A percentile compares a stretch with the other conserved stretches of the same genome.
phyloP scores from a whole-genome alignment of 1,140 invertebrate species.

The Cydia fagiglandana region DNA sequence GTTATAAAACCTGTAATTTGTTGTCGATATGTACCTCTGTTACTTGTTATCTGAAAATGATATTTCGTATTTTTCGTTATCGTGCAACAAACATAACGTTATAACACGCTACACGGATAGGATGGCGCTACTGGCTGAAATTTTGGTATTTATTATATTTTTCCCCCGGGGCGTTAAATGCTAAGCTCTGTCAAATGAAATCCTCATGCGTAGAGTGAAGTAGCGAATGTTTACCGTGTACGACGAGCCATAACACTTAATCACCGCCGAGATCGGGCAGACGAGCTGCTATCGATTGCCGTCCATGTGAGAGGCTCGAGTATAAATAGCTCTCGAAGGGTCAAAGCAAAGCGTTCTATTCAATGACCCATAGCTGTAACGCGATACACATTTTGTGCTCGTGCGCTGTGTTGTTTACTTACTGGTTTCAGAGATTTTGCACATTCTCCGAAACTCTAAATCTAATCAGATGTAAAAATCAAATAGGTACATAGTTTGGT shows the following conservation, averaged over 20 bases:
- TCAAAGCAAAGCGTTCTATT: slow-evolving; percentile 17
- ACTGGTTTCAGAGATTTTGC: neutral
- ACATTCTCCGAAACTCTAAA: too few relatives aligned
- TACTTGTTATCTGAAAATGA: too few relatives aligned
- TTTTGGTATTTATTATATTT: neutral
- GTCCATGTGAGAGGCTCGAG: slow-evolving; percentile 23
- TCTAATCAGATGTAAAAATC: too few relatives aligned
- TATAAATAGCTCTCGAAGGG: slow-evolving; percentile 26
- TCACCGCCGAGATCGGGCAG: slow-evolving; percentile 15
- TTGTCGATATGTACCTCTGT: too few relatives aligned
- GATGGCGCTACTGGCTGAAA: neutral
- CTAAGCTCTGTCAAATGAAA: neutral
- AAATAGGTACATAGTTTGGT: too few relatives aligned
- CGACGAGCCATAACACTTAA: slow-evolving; percentile 21
- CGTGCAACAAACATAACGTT: too few relatives aligned
- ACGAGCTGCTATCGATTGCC: slow-evolving; percentile 30
- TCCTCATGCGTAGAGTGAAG: neutral
- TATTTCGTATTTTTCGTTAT: too few relatives aligned
- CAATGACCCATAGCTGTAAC: slow-evolving; percentile 14
- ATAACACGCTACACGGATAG: too few relatives aligned
- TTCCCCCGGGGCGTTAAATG: neutral
- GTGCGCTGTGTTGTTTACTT: slow-evolving; percentile 7
- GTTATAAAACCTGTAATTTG: too few relatives aligned
- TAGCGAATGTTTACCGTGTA: slow-evolving; percentile 24
- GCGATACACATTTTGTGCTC: neutral